These are phyloP conservation scores for Apostichopus californicus DNA, from an alignment of 35 echinoderm and acorn worm genomes.

Conservation along the genomic window DNA sequence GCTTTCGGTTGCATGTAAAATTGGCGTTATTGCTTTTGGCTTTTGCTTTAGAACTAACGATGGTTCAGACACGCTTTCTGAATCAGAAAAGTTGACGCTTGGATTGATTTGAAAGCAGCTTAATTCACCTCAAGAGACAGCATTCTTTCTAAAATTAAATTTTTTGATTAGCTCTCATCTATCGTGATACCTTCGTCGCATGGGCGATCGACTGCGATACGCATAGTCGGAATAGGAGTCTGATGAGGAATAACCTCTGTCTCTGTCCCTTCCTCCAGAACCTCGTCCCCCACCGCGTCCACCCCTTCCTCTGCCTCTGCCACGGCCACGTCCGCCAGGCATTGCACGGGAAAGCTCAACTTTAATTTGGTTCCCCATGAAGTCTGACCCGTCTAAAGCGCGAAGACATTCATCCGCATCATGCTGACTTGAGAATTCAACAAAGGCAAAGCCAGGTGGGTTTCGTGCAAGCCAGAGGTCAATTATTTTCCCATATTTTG, in stretches of 20 bases:
- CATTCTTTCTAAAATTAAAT: slow-evolving; percentile 7
- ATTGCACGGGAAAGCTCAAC: slow-evolving; percentile 88
- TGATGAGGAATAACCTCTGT: slow-evolving; percentile 53
- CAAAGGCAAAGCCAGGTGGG: slow-evolving; percentile 97
- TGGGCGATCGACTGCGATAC: slow-evolving; percentile 98
- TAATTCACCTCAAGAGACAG: slow-evolving; percentile 14
- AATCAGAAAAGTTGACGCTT: not conserved
- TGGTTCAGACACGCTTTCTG: not conserved
- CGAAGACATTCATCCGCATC: slow-evolving; percentile 86
- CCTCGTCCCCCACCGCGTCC: slow-evolving; percentile 66
- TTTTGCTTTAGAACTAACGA: not conserved
- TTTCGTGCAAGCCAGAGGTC: slow-evolving; percentile 96
- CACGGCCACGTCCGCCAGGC: slow-evolving; percentile 62
- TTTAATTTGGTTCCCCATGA: slow-evolving; percentile 78
- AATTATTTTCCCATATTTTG: slow-evolving; percentile 71
- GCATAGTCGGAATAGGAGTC: slow-evolving; percentile 75
- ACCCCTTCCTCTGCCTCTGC: slow-evolving; percentile 66
- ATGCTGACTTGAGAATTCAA: slow-evolving; percentile 72
- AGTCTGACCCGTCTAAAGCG: slow-evolving; percentile 67
- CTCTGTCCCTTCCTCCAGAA: slow-evolving; percentile 53
- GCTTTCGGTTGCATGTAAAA: slow-evolving; percentile 1
- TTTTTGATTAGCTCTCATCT: slow-evolving; percentile 34
- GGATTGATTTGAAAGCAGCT: slow-evolving; percentile 8
- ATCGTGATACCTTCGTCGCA: slow-evolving; percentile 94
- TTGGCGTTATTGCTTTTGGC: not conserved